Evolutionary conservation across 2,113 vertebrate genomes (phyloP).

Genomic region (Atherinomorus stipes): DNA sequence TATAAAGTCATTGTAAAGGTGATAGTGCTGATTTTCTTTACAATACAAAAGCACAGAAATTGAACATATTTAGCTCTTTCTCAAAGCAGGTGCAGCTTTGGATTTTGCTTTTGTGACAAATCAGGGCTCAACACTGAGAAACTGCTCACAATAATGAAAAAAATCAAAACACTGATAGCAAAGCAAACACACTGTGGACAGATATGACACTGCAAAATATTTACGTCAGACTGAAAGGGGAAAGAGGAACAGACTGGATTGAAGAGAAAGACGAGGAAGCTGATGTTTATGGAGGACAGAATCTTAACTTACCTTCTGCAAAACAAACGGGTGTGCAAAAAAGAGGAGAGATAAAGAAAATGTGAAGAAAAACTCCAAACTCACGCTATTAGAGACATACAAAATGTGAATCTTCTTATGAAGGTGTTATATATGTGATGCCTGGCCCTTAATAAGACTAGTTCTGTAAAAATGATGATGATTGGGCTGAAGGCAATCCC

Average conservation of each 20-base stretch:
- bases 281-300: constrained; percentile 53
- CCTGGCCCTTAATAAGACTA: not conserved
- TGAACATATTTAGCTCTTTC: constrained; percentile 29
- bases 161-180: constrained; percentile 31
- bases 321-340: constrained; percentile 88
- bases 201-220: constrained; percentile 25
- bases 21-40: not conserved
- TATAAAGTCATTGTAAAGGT: not conserved
- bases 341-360: constrained; percentile 84
- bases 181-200: constrained; percentile 35
- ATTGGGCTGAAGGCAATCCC: not conserved
- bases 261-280: constrained; percentile 15
- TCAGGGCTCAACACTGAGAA: constrained; percentile 26
- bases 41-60: constrained; percentile 5
- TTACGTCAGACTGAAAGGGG: constrained; percentile 44
- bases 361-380: constrained; percentile 75
- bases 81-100: constrained; percentile 27
- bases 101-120: constrained; percentile 47
- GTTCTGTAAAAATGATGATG: not conserved
- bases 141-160: not conserved
- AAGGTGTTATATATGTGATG: not conserved
- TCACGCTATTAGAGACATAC: constrained; percentile 26
- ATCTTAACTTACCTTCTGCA: constrained; percentile 95
- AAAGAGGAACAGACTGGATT: constrained; percentile 7
- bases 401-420: constrained; percentile 10